phyloP scores from a whole-genome alignment of 2,113 vertebrate species.

The Semicossyphus pulcher region DNA sequence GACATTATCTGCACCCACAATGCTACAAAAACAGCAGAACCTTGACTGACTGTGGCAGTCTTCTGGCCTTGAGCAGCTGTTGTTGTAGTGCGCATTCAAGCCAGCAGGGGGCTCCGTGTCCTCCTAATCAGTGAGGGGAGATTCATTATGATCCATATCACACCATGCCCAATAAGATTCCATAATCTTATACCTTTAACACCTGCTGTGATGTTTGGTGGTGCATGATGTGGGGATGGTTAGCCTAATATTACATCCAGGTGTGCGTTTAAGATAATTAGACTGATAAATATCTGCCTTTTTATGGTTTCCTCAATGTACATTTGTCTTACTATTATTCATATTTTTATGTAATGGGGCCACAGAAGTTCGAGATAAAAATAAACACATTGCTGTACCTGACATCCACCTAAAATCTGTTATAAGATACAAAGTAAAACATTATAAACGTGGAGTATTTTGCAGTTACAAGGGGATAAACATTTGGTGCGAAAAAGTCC shows the following conservation, averaged over 20 bases:
- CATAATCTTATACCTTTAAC: not conserved
- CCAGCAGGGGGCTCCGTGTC: constrained; percentile 61
- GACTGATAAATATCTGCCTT: not conserved
- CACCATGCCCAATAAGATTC: not conserved
- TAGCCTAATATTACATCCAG: not conserved
- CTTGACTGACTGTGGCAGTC: constrained; percentile 54
- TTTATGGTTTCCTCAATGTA: not conserved
- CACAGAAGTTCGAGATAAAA: not conserved
- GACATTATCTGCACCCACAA: constrained; percentile 13
- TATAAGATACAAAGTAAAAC: not conserved
- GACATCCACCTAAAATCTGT: not conserved
- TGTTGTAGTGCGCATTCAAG: constrained; percentile 52
- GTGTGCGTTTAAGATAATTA: not conserved
- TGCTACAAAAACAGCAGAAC: constrained; percentile 32
- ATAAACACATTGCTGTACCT: not conserved
- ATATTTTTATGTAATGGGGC: not conserved
- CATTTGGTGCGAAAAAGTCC: constrained; percentile 11
- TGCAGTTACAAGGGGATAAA: not conserved
- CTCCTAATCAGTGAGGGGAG: not conserved
- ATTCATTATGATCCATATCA: constrained; percentile 9
- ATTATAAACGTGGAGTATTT: not conserved
- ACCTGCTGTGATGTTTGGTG: constrained; percentile 1
- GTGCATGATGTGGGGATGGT: not conserved
- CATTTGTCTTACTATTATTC: not conserved
- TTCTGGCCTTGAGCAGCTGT: constrained; percentile 56